Percentiles rank a stretch among this genome's conserved stretches.
phyloP scores from a whole-genome alignment of 1,140 invertebrate genomes.

The Heliconius congener region DNA sequence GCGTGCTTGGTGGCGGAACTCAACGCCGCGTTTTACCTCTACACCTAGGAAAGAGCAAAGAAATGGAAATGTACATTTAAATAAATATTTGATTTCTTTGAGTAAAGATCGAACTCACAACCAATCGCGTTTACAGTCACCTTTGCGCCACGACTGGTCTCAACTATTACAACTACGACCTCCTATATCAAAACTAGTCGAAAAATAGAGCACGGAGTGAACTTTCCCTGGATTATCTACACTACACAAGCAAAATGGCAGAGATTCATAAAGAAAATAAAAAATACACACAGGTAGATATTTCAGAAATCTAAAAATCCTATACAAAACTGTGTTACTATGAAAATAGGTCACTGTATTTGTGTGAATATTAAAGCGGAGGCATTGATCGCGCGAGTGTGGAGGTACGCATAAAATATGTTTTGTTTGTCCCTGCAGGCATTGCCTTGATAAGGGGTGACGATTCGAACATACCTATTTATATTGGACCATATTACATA shows the following conservation, averaged over 20 bases:
- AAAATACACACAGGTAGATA: background rate
- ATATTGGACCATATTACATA: background rate
- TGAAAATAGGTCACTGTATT: conserved; percentile 15
- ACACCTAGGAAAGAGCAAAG: no score
- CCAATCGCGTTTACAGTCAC: no score
- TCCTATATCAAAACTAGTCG: no score
- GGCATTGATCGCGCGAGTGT: conserved; percentile 37
- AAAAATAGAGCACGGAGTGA: no score
- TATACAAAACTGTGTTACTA: conserved; percentile 9
- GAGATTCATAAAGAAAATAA: background rate
- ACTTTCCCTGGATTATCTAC: background rate
- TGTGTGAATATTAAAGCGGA: conserved; percentile 31
- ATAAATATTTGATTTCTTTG: no score
- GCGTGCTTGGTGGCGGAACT: no score
- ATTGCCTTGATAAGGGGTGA: conserved; percentile 36
- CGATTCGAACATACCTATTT: conserved; percentile 26
- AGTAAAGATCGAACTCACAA: no score
- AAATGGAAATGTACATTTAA: no score
- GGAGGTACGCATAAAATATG: conserved; percentile 34
- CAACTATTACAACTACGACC: no score
- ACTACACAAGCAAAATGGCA: background rate
- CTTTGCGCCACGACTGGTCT: no score
- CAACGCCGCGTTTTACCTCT: no score
- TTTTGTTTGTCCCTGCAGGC: conserved; percentile 34
- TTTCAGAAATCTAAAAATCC: conserved; percentile 11